Percentiles rank a stretch among this genome's conserved stretches.
Evolutionary conservation across 2,797 vertebrate genomes (phyloP).

Genomic region (Adrianichthys oophorus): DNA sequence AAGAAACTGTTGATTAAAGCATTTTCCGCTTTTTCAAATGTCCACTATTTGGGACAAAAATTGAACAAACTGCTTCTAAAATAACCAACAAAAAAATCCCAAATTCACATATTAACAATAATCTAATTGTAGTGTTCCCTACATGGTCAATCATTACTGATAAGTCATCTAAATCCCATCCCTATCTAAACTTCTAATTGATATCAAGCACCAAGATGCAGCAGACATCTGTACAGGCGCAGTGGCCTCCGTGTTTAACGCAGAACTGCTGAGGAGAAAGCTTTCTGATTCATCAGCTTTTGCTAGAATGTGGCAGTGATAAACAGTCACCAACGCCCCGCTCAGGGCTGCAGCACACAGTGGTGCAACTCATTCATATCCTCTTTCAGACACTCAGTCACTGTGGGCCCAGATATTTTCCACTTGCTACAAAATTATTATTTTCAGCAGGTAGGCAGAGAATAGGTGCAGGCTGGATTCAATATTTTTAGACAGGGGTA

Average conservation of each 20-base stretch:
- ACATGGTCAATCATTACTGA: constrained; percentile 39
- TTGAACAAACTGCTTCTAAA: constrained; percentile 31
- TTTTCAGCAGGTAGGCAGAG: constrained; percentile 18
- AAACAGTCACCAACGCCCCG: constrained; percentile 34
- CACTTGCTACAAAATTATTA: constrained; percentile 41
- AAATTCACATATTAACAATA: constrained; percentile 33
- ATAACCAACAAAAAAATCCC: background rate
- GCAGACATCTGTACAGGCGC: constrained; percentile 39
- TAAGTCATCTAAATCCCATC: constrained; percentile 45
- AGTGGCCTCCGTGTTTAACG: constrained; percentile 17
- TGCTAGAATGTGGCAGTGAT: constrained; percentile 51
- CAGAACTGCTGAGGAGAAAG: constrained; percentile 28
- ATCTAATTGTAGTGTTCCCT: constrained; percentile 30
- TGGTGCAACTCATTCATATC: constrained; percentile 45
- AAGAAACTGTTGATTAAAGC: too few relatives aligned
- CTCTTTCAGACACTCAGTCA: constrained; percentile 32
- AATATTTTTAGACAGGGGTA: constrained; percentile 21
- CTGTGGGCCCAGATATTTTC: constrained; percentile 29
- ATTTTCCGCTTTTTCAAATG: background rate
- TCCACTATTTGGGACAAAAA: constrained; percentile 10
- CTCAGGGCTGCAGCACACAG: constrained; percentile 42
- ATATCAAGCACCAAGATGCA: constrained; percentile 37
- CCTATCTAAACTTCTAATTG: constrained; percentile 46
- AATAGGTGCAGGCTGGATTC: constrained; percentile 12
- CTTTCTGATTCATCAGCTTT: constrained; percentile 42